Evolutionary conservation across 2,888 invertebrate species (phyloP).

Genomic region (Drosophila pseudotalamancana): DNA sequence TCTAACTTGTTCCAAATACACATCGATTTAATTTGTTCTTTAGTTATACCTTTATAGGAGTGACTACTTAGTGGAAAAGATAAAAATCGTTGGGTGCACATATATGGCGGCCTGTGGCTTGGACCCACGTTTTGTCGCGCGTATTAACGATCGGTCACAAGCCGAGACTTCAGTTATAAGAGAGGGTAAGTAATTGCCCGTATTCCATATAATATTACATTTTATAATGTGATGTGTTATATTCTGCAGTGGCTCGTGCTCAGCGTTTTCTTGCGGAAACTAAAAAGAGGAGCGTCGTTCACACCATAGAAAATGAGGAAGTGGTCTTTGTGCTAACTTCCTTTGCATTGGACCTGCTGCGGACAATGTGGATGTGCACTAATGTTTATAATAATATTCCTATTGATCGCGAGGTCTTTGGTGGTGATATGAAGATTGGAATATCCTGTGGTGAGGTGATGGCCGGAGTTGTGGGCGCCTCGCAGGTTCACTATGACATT

Average conservation of each 20-base stretch:
- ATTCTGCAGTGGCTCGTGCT: slow-evolving; percentile 3
- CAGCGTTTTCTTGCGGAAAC: background rate
- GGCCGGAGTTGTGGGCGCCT: slow-evolving; percentile 97
- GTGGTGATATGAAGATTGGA: slow-evolving; percentile 85
- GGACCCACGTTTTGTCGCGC: slow-evolving; percentile 87
- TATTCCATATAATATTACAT: background rate
- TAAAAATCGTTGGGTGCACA: slow-evolving; percentile 97
- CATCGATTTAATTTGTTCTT: background rate
- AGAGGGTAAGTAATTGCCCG: slow-evolving; percentile 7
- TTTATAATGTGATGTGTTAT: background rate
- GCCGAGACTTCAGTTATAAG: background rate
- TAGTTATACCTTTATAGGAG: slow-evolving; percentile 86
- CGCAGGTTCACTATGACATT: slow-evolving; percentile 97
- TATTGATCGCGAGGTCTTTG: slow-evolving; percentile 48
- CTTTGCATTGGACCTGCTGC: slow-evolving; percentile 86
- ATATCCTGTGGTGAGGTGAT: slow-evolving; percentile 96
- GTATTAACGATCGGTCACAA: fast-evolving
- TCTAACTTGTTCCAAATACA: too few species aligned
- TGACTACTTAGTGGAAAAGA: slow-evolving; percentile 93
- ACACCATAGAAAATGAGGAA: slow-evolving; percentile 65
- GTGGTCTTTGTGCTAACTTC: slow-evolving; percentile 87
- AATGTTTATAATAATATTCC: slow-evolving; percentile 85
- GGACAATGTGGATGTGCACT: slow-evolving; percentile 86
- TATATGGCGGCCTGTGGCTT: slow-evolving; percentile 99
- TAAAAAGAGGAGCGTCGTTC: background rate